Conservation (phyloP, 2,888 invertebrate species). For the Eustalomyia histrio region DNA sequence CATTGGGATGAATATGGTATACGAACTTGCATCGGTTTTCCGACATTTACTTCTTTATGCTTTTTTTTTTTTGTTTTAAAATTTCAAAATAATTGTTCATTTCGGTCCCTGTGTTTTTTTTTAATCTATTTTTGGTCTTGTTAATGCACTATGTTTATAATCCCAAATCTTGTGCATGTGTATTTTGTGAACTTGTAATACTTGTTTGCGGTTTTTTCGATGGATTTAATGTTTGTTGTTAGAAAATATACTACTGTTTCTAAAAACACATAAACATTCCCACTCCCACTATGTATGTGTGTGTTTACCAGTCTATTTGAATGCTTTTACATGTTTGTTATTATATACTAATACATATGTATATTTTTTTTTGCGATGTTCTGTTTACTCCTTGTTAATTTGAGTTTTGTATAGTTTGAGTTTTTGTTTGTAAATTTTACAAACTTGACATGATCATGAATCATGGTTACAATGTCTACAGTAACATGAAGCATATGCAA, state of each 20-base stretch:
- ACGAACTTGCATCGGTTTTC: too few relatives aligned
- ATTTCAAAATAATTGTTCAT: too few relatives aligned
- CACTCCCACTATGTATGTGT: neutral
- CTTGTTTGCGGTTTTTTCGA: constrained; percentile 26
- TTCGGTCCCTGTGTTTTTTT: too few relatives aligned
- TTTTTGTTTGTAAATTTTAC: constrained; percentile 14
- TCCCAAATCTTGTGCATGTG: neutral
- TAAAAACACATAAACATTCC: neutral
- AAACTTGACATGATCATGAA: constrained; percentile 34
- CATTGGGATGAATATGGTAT: too few relatives aligned
- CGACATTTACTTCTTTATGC: too few relatives aligned
- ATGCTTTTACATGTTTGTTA: constrained; percentile 9
- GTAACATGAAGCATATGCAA: constrained; percentile 18
- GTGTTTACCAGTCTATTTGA: neutral
- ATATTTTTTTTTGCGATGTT: neutral
- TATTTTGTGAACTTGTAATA: constrained; percentile 2
- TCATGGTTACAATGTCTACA: constrained; percentile 21
- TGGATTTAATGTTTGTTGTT: constrained; percentile 26
- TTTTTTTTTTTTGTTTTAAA: too few relatives aligned
- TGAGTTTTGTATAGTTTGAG: constrained; percentile 6
- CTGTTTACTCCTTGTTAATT: neutral
- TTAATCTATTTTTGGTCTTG: constrained; percentile 43
- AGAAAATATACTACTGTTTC: constrained; percentile 1
- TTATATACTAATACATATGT: too few relatives aligned
- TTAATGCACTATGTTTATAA: constrained; percentile 34